Percentiles rank a stretch among this genome's conserved stretches.
Evolutionary conservation across 2,797 vertebrate species (phyloP).

Genomic region (Erpetoichthys calabaricus): DNA sequence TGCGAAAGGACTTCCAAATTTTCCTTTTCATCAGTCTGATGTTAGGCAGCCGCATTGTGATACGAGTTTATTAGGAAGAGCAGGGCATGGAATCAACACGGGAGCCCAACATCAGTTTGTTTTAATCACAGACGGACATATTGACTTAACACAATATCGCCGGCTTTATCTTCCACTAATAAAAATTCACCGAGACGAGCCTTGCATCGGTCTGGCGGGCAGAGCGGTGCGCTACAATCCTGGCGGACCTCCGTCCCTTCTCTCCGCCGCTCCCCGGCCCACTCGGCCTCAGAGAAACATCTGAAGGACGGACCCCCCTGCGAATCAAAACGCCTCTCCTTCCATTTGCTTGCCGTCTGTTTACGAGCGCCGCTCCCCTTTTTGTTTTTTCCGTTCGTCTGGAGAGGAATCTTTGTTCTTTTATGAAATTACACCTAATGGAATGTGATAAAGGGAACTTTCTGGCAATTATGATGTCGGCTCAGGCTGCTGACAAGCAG

Average conservation of each 20-base stretch:
- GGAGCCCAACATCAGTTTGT: conserved; percentile 39
- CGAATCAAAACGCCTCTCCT: conserved; percentile 43
- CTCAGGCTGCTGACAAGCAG: conserved; percentile 45
- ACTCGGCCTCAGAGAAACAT: conserved; percentile 22
- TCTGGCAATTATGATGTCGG: conserved; percentile 58
- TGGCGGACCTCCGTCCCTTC: conserved; percentile 32
- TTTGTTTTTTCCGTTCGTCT: conserved; percentile 52
- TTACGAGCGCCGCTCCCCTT: conserved; percentile 52
- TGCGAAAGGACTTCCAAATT: conserved; percentile 27
- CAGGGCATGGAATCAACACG: conserved; percentile 33
- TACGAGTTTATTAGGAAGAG: conserved; percentile 31
- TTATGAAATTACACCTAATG: conserved; percentile 57
- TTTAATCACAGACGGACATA: conserved; percentile 46
- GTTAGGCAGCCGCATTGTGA: conserved; percentile 22
- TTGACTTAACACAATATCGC: conserved; percentile 45
- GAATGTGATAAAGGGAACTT: conserved; percentile 61
- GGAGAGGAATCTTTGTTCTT: conserved; percentile 57
- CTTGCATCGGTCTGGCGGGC: conserved; percentile 15
- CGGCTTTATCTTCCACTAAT: conserved; percentile 45
- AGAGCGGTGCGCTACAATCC: conserved; percentile 37
- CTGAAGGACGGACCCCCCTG: conserved; percentile 38
- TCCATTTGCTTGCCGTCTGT: conserved; percentile 45
- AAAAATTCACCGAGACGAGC: conserved; percentile 50
- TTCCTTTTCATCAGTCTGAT: conserved; percentile 22
- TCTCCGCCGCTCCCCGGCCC: conserved; percentile 24